A percentile compares a stretch with the other conserved stretches of the same genome.
These are phyloP conservation scores for Arctocebus calabarensis DNA, from an alignment of 2,797 vertebrate species.

Conservation along the genomic window DNA sequence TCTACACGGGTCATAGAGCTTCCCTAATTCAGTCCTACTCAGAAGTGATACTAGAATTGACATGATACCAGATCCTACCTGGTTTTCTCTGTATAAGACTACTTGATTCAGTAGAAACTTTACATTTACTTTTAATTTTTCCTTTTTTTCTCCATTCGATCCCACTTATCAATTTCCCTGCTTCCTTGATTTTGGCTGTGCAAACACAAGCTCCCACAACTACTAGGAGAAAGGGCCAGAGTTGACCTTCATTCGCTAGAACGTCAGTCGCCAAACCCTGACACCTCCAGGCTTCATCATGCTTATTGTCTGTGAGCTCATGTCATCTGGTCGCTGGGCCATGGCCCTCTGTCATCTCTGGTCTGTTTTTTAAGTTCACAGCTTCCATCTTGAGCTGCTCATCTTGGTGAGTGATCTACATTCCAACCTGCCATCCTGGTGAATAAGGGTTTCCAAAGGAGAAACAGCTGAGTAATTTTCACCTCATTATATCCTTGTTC, in stretches of 20 bases:
- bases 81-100: neutral
- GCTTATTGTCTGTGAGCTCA: neutral
- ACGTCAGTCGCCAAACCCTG: neutral
- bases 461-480: neutral
- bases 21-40: neutral
- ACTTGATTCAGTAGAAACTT: neutral
- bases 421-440: neutral
- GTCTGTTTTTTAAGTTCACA: neutral
- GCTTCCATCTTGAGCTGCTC: neutral
- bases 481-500: neutral
- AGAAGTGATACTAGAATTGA: neutral
- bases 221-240: neutral
- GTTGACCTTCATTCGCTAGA: neutral
- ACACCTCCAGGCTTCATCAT: neutral
- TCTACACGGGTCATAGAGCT: neutral
- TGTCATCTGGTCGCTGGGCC: neutral
- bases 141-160: neutral
- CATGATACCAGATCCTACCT: neutral
- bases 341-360: neutral
- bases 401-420: neutral
- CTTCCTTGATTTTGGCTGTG: neutral
- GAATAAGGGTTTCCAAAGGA: conserved; percentile 2
- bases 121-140: neutral
- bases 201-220: neutral
- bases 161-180: neutral